A percentile compares a stretch with the other conserved stretches of the same genome.
Conservation (phyloP, 2,113 vertebrate genomes). For the Verasper variegatus region DNA sequence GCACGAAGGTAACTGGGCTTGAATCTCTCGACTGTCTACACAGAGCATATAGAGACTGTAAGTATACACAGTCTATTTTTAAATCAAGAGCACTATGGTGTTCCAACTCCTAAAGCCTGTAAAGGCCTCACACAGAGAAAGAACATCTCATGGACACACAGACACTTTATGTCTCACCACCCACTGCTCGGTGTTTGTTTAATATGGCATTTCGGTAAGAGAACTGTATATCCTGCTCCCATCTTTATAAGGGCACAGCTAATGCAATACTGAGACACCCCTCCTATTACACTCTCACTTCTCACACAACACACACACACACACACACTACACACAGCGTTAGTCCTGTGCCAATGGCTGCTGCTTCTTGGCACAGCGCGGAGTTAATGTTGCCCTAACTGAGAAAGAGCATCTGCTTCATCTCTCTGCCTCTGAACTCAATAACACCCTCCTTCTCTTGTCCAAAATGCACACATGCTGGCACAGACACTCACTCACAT, state of each 20-base stretch:
- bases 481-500: conserved; percentile 30
- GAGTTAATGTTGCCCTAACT: conserved; percentile 28
- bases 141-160: conserved; percentile 11
- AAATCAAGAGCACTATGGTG: conserved; percentile 49
- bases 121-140: conserved; percentile 64
- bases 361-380: conserved; percentile 41
- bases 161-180: conserved; percentile 46
- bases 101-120: conserved; percentile 48
- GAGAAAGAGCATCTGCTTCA: conserved; percentile 65
- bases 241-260: conserved; percentile 75
- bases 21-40: conserved; percentile 16
- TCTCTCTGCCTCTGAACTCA: conserved; percentile 46
- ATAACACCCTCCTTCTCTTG: conserved; percentile 22
- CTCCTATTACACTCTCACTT: conserved; percentile 30
- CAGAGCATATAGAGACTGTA: conserved; percentile 33
- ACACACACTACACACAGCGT: conserved; percentile 18
- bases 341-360: conserved; percentile 35
- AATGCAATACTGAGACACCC: conserved; percentile 40
- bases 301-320: conserved; percentile 25
- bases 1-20: conserved; percentile 15
- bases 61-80: conserved; percentile 63
- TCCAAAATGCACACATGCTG: conserved; percentile 36
- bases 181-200: conserved; percentile 72
- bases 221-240: conserved; percentile 68
- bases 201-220: conserved; percentile 71